Conservation (phyloP, 1,140 invertebrate species). For the Zophobas morio region DNA sequence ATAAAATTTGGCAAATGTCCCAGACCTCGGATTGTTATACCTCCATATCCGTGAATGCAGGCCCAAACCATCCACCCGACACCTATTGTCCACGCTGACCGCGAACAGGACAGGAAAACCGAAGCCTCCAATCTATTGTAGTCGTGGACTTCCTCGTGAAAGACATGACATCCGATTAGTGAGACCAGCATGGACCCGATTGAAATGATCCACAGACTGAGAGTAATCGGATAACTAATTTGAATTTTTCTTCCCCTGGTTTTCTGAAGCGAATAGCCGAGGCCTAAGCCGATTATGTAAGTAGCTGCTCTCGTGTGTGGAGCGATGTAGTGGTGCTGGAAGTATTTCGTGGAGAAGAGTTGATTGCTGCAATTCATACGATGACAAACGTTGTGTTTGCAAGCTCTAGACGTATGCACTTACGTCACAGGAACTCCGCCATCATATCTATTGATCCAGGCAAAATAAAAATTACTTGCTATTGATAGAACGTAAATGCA, state of each 20-base stretch:
- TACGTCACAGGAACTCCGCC: slow-evolving; percentile 59
- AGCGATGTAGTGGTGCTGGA: slow-evolving; percentile 48
- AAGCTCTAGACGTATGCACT: slow-evolving; percentile 18
- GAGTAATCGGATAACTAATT: slow-evolving; percentile 40
- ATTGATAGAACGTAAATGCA: slow-evolving; percentile 54
- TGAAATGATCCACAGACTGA: slow-evolving; percentile 41
- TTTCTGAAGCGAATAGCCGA: slow-evolving; percentile 39
- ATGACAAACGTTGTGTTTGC: not conserved
- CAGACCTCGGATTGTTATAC: not conserved
- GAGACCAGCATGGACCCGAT: slow-evolving; percentile 33
- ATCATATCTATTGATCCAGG: slow-evolving; percentile 60
- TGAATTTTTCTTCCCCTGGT: slow-evolving; percentile 45
- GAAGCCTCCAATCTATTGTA: slow-evolving; percentile 44
- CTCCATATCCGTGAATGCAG: slow-evolving; percentile 52
- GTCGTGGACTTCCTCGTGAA: slow-evolving; percentile 46
- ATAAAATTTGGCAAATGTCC: too few species aligned
- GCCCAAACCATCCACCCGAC: slow-evolving; percentile 52
- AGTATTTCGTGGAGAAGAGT: slow-evolving; percentile 43
- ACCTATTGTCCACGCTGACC: slow-evolving; percentile 53
- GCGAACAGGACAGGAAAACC: slow-evolving; percentile 46
- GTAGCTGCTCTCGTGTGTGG: slow-evolving; percentile 49
- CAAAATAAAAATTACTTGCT: slow-evolving; percentile 57
- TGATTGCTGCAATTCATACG: slow-evolving; percentile 44
- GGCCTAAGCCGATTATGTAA: slow-evolving; percentile 47
- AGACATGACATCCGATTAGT: slow-evolving; percentile 44